Evolutionary conservation across 2,888 invertebrate species (phyloP).

Genomic region (Mellilla xanthometata): DNA sequence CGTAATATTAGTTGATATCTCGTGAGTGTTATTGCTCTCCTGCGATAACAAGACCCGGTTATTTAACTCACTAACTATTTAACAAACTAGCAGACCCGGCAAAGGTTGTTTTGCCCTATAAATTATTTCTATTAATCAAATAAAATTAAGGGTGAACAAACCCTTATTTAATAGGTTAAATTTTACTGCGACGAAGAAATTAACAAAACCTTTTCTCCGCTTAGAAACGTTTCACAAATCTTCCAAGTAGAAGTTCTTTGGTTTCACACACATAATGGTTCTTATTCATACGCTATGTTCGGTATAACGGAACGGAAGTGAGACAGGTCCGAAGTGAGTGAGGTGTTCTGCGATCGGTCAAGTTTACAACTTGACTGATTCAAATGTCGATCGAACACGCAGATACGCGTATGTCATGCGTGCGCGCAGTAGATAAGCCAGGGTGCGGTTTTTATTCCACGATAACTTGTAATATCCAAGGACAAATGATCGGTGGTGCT

Average conservation of each 20-base stretch:
- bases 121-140: too few species aligned
- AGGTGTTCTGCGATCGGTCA: constrained; percentile 40
- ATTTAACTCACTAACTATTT: neutral
- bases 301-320: constrained; percentile 50
- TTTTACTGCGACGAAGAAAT: too few species aligned
- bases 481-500: constrained; percentile 1
- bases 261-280: constrained; percentile 32
- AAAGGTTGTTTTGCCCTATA: too few species aligned
- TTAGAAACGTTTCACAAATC: neutral
- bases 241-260: neutral
- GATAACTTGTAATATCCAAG: neutral
- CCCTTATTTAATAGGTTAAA: too few species aligned
- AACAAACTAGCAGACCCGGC: too few species aligned
- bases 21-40: neutral
- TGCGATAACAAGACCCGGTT: too few species aligned
- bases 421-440: constrained; percentile 12
- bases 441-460: constrained; percentile 5
- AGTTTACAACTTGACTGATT: constrained; percentile 41
- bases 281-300: constrained; percentile 42
- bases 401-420: constrained; percentile 12
- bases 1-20: neutral
- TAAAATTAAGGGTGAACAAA: too few species aligned
- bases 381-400: constrained; percentile 28
- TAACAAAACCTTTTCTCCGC: neutral
- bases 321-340: constrained; percentile 40